These are phyloP conservation scores for Phlogophora meticulosa DNA, from an alignment of 2,888 invertebrate species.

Conservation along the genomic window DNA sequence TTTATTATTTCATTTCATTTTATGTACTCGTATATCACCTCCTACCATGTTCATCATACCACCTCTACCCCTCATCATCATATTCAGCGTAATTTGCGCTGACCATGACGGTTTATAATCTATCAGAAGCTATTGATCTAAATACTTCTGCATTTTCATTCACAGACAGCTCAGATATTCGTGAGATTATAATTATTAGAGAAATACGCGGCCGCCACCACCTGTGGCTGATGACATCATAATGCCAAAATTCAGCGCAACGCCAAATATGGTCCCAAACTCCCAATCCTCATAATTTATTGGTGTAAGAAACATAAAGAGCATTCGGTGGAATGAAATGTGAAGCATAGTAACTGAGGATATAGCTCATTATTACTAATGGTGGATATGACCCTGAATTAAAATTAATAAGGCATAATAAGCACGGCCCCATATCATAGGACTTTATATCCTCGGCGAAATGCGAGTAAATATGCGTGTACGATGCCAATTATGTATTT, in stretches of 20 bases:
- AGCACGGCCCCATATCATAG: not conserved
- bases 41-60: too few species aligned
- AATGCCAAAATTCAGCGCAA: slow-evolving; percentile 11
- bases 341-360: slow-evolving; percentile 9
- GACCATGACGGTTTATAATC: not conserved
- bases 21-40: too few species aligned
- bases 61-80: too few species aligned
- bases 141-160: not conserved
- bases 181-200: slow-evolving; percentile 2
- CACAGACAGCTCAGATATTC: not conserved
- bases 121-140: not conserved
- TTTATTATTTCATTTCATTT: too few species aligned
- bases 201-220: slow-evolving; percentile 12
- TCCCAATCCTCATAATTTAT: slow-evolving; percentile 14
- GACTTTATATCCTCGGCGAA: not conserved
- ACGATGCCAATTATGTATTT: not conserved
- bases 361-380: slow-evolving; percentile 16
- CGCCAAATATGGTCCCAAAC: slow-evolving; percentile 16
- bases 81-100: not conserved
- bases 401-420: slow-evolving; percentile 11
- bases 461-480: not conserved
- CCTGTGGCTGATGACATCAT: slow-evolving; percentile 47
- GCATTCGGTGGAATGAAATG: not conserved
- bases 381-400: slow-evolving; percentile 23
- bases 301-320: not conserved